Conservation (phyloP, 2,888 invertebrate species). For the Lobophora halterata region DNA sequence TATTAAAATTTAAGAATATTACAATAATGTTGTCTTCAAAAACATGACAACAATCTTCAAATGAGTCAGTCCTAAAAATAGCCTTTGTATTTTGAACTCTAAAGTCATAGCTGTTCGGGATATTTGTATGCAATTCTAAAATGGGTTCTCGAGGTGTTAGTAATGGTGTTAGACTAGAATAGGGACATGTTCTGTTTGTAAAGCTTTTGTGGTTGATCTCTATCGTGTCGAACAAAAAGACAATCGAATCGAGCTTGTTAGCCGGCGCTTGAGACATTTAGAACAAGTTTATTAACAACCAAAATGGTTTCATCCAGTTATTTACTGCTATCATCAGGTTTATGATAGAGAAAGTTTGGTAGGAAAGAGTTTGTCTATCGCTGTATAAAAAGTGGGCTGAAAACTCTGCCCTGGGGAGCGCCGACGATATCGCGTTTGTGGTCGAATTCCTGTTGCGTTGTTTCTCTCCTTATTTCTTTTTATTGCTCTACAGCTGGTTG, state of each 20-base stretch:
- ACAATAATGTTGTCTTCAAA: conserved; percentile 23
- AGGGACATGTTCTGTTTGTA: conserved; percentile 33
- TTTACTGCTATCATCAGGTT: conserved; percentile 29
- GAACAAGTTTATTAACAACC: conserved; percentile 35
- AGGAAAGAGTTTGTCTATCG: conserved; percentile 26
- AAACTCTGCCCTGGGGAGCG: conserved; percentile 39
- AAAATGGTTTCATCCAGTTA: conserved; percentile 28
- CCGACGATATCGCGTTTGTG: conserved; percentile 12
- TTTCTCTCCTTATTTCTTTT: conserved; percentile 29
- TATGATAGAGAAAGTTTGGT: conserved; percentile 27
- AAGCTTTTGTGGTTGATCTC: conserved; percentile 39
- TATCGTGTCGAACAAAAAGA: conserved; percentile 43
- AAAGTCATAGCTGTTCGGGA: conserved; percentile 3
- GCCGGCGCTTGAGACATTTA: conserved; percentile 29
- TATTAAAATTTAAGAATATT: conserved; percentile 22
- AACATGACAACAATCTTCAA: conserved; percentile 36
- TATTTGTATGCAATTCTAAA: conserved; percentile 7
- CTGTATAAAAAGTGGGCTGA: conserved; percentile 32
- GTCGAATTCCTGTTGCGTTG: conserved; percentile 22
- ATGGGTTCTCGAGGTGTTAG: conserved; percentile 25
- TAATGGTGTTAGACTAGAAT: conserved; percentile 32
- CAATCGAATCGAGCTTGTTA: conserved; percentile 34
- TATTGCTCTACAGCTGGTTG: conserved; percentile 22
- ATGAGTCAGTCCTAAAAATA: conserved; percentile 18
- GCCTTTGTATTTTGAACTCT: conserved; percentile 17